Evolutionary conservation across 2,797 vertebrate genomes (phyloP).

Genomic region (Fratercula arctica): DNA sequence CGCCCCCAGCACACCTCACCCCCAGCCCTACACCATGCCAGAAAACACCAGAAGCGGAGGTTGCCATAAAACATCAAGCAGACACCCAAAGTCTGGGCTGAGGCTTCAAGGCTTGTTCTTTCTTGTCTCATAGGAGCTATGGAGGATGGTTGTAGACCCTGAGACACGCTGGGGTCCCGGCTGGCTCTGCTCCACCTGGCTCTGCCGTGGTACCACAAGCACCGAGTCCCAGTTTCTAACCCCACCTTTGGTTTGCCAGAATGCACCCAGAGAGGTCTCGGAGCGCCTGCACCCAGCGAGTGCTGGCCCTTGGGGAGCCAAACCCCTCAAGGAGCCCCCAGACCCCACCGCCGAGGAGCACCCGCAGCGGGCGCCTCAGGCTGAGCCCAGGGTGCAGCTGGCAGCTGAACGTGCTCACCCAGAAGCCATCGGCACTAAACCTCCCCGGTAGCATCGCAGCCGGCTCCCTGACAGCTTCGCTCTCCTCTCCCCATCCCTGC

Average conservation of each 20-base stretch:
- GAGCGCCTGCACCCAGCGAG: fast-evolving
- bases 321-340: neutral
- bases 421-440: neutral
- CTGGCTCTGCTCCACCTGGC: neutral
- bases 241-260: neutral
- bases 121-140: neutral
- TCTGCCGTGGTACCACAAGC: neutral
- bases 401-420: fast-evolving
- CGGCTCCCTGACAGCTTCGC: fast-evolving
- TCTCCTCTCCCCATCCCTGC: neutral
- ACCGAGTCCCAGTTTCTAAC: neutral
- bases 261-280: neutral
- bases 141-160: neutral
- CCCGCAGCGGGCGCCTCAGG: fast-evolving
- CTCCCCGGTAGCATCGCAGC: fast-evolving
- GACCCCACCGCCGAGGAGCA: neutral
- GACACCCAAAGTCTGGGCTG: neutral
- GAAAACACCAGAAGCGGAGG: neutral
- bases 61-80: neutral
- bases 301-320: neutral
- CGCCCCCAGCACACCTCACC: fast-evolving
- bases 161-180: fast-evolving
- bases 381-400: neutral
- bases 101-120: neutral
- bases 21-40: neutral